Conservation (phyloP, 2,797 vertebrate species). For the Aselliscus stoliczkanus region DNA sequence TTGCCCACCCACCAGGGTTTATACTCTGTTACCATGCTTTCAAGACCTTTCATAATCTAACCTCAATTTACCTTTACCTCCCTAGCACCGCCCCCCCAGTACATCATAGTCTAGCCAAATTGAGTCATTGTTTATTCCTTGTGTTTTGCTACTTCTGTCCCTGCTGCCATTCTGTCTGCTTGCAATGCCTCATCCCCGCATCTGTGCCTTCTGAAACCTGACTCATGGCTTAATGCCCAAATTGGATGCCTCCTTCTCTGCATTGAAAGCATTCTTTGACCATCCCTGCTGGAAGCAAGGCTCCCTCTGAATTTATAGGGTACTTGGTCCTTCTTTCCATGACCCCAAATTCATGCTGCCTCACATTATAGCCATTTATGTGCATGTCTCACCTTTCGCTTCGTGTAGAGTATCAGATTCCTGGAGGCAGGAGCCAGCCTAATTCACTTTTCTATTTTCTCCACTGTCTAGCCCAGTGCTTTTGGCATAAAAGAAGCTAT, state of each 20-base stretch:
- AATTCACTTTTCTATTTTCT: background rate
- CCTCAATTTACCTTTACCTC: conserved; percentile 22
- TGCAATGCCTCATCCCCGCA: background rate
- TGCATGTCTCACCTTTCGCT: background rate
- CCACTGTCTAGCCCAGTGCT: background rate
- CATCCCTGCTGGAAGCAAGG: background rate
- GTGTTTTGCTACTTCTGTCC: conserved; percentile 23
- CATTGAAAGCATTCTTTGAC: background rate
- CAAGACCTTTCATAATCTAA: background rate
- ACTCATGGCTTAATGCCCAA: background rate
- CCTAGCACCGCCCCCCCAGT: background rate
- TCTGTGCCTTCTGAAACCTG: conserved; percentile 43
- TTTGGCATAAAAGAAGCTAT: background rate
- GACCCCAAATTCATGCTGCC: background rate
- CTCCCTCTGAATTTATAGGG: background rate
- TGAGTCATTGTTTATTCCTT: background rate
- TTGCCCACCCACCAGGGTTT: background rate
- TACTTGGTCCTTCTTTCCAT: background rate
- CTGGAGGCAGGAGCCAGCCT: background rate
- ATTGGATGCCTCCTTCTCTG: background rate
- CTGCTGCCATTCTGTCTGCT: conserved; percentile 8
- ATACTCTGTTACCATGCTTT: background rate
- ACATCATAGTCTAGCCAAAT: background rate
- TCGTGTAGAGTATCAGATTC: background rate
- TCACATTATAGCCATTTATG: background rate